Evolutionary conservation across 64 coral and sea anemone species (phyloP).

Genomic region (Pocillopora damicornis): DNA sequence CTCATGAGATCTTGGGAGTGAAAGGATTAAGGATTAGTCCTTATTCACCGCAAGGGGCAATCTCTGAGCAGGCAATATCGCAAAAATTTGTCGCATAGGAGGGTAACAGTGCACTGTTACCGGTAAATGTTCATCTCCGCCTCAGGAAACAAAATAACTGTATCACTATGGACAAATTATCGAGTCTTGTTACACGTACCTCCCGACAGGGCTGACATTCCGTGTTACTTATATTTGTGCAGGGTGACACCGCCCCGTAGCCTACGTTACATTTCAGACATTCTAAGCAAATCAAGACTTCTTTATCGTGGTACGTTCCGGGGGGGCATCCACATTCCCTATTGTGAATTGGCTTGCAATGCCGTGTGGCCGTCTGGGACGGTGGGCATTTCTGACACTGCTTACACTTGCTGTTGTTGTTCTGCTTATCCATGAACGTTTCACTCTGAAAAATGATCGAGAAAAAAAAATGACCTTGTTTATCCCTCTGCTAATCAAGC

Average conservation of each 20-base stretch:
- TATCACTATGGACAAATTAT: no score
- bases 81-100: no score
- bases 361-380: neutral
- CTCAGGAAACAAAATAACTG: no score
- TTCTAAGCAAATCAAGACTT: neutral
- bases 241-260: neutral
- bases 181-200: neutral
- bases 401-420: neutral
- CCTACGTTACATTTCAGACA: neutral
- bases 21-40: no score
- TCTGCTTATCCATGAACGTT: neutral
- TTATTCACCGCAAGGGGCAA: no score
- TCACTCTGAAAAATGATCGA: neutral
- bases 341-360: neutral
- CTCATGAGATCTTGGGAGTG: no score
- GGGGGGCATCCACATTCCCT: neutral
- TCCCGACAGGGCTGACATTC: neutral
- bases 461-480: neutral
- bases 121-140: no score
- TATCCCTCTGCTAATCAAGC: no score
- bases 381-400: neutral
- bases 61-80: no score
- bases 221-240: neutral
- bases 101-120: no score
- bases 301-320: neutral